Evolutionary conservation across 1,140 invertebrate genomes (phyloP).

Genomic region (Ceratosolen solmsi): DNA sequence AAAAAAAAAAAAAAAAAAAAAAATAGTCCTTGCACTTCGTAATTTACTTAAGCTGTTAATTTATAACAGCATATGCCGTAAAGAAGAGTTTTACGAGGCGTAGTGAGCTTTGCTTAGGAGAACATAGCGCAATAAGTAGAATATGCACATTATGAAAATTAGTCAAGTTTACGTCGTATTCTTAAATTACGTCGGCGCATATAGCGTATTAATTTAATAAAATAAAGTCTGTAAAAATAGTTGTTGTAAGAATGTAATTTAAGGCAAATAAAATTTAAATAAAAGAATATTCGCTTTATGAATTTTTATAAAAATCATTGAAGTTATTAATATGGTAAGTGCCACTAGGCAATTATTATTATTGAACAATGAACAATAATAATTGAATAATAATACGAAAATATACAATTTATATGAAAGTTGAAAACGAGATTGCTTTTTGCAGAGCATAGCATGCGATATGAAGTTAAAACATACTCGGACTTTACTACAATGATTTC

Average conservation of each 20-base stretch:
- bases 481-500: neutral
- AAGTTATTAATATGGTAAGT: too few relatives aligned
- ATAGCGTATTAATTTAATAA: neutral
- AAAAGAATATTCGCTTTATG: too few relatives aligned
- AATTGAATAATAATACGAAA: too few relatives aligned
- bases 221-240: neutral
- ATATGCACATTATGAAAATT: neutral
- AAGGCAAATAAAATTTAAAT: too few relatives aligned
- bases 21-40: neutral
- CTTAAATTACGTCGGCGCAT: neutral
- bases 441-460: too few relatives aligned
- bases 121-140: slow-evolving; percentile 3
- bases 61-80: neutral
- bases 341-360: too few relatives aligned
- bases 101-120: slow-evolving; percentile 10
- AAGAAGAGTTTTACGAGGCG: slow-evolving; percentile 11
- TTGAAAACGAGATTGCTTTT: too few relatives aligned
- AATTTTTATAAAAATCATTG: too few relatives aligned
- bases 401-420: too few relatives aligned
- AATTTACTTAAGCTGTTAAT: slow-evolving; percentile 21
- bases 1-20: neutral
- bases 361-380: too few relatives aligned
- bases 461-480: neutral
- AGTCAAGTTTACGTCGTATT: slow-evolving; percentile 15
- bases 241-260: too few relatives aligned